phyloP scores from a whole-genome alignment of 2,113 vertebrate genomes.

The Microtus montanus region DNA sequence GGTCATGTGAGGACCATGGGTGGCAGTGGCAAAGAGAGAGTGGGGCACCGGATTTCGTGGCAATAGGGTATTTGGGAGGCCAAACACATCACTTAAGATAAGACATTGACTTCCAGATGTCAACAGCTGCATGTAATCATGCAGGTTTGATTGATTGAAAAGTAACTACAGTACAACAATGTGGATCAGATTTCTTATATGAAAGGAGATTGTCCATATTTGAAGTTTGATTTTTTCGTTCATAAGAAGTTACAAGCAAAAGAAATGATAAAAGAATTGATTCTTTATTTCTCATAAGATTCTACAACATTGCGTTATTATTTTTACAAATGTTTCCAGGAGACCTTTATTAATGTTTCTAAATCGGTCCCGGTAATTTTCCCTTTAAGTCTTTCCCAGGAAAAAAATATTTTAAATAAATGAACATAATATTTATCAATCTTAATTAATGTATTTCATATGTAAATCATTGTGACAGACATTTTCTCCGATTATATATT shows the following conservation, averaged over 20 bases:
- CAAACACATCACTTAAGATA: not conserved
- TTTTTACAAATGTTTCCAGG: not conserved
- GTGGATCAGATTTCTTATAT: not conserved
- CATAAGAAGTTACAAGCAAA: not conserved
- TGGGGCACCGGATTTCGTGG: not conserved
- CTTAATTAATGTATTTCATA: not conserved
- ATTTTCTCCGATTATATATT: not conserved
- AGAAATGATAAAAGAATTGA: not conserved
- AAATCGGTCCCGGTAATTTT: not conserved
- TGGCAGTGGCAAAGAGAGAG: not conserved
- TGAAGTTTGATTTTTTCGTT: not conserved
- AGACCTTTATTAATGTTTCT: not conserved
- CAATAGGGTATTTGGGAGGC: not conserved
- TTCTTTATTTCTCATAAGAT: not conserved
- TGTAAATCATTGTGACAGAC: constrained; percentile 8
- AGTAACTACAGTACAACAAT: not conserved
- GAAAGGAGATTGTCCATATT: not conserved
- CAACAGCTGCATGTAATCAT: not conserved
- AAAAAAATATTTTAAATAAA: not conserved
- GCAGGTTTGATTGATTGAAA: not conserved
- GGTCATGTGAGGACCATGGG: not conserved
- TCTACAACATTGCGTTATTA: not conserved
- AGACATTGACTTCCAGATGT: not conserved
- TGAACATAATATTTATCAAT: not conserved
- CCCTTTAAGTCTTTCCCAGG: not conserved